Conservation (phyloP, 2,113 vertebrate genomes). For the Chiloscyllium plagiosum region DNA sequence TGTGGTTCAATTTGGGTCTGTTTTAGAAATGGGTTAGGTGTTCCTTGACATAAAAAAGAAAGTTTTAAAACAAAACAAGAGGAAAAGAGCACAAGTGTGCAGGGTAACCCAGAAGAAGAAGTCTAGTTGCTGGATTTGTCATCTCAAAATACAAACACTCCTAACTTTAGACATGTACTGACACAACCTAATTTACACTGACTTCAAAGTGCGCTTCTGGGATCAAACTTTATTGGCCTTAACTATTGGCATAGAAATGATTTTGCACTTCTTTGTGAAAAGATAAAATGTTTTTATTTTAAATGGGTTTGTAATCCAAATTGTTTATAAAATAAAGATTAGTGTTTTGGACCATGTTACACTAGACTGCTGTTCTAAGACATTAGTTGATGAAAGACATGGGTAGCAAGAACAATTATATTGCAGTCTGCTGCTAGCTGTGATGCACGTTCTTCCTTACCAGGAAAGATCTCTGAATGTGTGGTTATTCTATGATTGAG, state of each 20-base stretch:
- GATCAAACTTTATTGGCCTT: constrained; percentile 29
- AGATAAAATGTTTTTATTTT: constrained; percentile 24
- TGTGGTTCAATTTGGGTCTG: neutral
- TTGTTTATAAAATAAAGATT: constrained; percentile 15
- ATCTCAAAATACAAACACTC: neutral
- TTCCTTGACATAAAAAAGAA: neutral
- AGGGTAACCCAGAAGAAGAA: neutral
- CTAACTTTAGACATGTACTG: neutral
- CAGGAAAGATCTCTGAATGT: neutral
- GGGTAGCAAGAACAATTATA: neutral
- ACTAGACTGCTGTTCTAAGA: neutral
- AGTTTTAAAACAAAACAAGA: neutral
- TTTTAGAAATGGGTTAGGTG: neutral
- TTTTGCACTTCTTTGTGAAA: constrained; percentile 18
- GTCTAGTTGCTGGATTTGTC: constrained; percentile 1
- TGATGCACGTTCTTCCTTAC: neutral
- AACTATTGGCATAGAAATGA: neutral
- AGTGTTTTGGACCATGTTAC: constrained; percentile 8
- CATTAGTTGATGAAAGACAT: neutral
- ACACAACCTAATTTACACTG: constrained; percentile 3
- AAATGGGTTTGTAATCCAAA: neutral
- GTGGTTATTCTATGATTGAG: neutral
- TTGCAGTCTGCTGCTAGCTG: neutral
- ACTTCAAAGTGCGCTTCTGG: neutral
- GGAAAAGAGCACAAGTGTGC: neutral